Base-by-base conservation (phyloP, 2,113 vertebrate species). In the Scomber scombrus region DNA sequence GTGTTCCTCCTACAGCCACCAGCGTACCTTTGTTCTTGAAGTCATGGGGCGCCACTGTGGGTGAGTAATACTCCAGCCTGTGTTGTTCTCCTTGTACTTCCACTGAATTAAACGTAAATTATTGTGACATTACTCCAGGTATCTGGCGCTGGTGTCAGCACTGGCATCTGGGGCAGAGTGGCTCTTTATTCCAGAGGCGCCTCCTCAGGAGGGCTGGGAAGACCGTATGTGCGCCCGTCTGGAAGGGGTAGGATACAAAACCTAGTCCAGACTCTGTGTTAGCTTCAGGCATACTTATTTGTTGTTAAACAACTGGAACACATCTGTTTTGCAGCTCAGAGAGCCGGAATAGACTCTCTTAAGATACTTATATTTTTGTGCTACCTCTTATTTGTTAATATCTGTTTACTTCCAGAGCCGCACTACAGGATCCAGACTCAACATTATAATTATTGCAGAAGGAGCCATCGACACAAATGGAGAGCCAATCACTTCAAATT, bases 31-130 rank as follows among this genome's bases (percentile, higher is more conserved):
- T 3, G 97, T 98, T 82, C 88, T 99, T 89, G 98, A 99, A 89
- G 97, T 99, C 85, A 99, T 99, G 98, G 98, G 97, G 3, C 95
- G 97, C 14, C 97, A 99, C 90, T 99, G 98, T 0, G 98, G 98
- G 98, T 99, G 88, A 96, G 96, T 90, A 62, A 14, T 19, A 23
- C 40, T 61, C 31, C 5, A 29, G 51, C n/a, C 14, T 8, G 3
- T 14, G 40, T 58, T 45, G 2, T 18, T 19, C 11, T 75, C 2
- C 16, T 15, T 21, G 14, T 5, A 8, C 2, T 62, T 21, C 46
- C 31, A 16, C 26, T 56, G 18, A 71, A 61, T 69, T 5, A 15
- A 47, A 45, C 4, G 3, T 10, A 26, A 7, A 19, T 45, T 0
- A 57, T 14, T 52, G 23, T 46, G 15, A 43, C 65, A 1, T 26